Evolutionary conservation across 2,888 invertebrate genomes (phyloP).

Genomic region (Melanargia galathea): DNA sequence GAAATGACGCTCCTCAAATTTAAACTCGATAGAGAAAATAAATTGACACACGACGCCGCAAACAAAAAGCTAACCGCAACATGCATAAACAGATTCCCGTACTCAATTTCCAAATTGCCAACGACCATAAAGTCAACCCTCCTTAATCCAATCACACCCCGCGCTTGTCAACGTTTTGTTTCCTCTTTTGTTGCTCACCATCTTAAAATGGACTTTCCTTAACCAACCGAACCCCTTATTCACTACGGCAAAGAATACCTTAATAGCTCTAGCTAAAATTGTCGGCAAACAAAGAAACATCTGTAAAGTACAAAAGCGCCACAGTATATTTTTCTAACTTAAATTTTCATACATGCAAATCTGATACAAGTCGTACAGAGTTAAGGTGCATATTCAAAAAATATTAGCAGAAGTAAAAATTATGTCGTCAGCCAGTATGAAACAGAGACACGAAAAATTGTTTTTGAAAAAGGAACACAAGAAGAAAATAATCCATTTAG

Average conservation of each 20-base stretch:
- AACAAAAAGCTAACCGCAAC: conserved; percentile 66
- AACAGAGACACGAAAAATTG: conserved; percentile 44
- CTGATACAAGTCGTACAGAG: neutral
- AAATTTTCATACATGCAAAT: neutral
- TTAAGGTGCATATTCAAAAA: conserved; percentile 11
- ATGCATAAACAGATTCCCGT: conserved; percentile 73
- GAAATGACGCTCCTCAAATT: conserved; percentile 47
- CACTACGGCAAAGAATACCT: conserved; percentile 34
- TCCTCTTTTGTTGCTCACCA: conserved; percentile 66
- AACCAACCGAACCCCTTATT: neutral
- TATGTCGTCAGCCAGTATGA: conserved; percentile 36
- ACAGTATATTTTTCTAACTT: conserved; percentile 7
- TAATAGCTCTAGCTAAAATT: conserved; percentile 53
- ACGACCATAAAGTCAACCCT: conserved; percentile 79
- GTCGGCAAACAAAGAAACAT: conserved; percentile 37
- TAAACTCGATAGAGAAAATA: conserved; percentile 59
- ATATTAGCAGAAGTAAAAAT: conserved; percentile 11
- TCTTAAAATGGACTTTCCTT: conserved; percentile 50
- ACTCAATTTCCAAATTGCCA: conserved; percentile 80
- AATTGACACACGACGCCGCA: conserved; percentile 63
- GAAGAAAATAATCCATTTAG: conserved; percentile 82
- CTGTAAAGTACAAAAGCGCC: conserved; percentile 18
- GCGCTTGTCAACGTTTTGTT: conserved; percentile 81
- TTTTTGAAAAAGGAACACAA: conserved; percentile 71
- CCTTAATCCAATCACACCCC: conserved; percentile 79